These are phyloP conservation scores for Silurus glanis DNA, from an alignment of 2,113 vertebrate species.

Conservation along the genomic window DNA sequence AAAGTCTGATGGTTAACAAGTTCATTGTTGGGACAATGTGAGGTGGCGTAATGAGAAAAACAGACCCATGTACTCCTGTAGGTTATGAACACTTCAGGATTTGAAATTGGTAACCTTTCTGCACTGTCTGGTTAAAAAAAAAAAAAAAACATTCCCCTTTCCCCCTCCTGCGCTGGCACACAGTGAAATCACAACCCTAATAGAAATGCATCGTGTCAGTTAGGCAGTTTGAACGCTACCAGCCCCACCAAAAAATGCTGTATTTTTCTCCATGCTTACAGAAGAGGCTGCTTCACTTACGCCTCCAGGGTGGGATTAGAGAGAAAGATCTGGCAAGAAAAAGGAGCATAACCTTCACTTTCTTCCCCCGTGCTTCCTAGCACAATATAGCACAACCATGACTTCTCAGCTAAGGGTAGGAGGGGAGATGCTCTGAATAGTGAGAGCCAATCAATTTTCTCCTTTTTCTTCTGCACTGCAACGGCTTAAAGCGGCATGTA, in stretches of 20 bases:
- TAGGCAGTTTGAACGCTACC: constrained; percentile 33
- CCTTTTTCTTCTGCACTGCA: constrained; percentile 47
- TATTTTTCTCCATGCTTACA: constrained; percentile 31
- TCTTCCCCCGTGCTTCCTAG: constrained; percentile 57
- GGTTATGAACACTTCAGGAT: neutral
- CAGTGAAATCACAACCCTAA: constrained; percentile 13
- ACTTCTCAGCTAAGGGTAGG: constrained; percentile 37
- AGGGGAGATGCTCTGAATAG: constrained; percentile 49
- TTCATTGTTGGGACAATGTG: neutral
- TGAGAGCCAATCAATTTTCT: constrained; percentile 40
- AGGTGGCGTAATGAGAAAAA: neutral
- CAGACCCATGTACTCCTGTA: neutral
- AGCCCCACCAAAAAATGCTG: constrained; percentile 26
- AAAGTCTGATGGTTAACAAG: neutral
- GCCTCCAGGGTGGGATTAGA: constrained; percentile 60
- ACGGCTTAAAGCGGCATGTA: constrained; percentile 63
- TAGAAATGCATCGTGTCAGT: constrained; percentile 29
- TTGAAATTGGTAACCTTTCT: neutral
- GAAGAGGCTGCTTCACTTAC: constrained; percentile 58
- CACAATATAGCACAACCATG: constrained; percentile 30
- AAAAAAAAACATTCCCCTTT: neutral
- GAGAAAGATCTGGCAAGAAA: constrained; percentile 63
- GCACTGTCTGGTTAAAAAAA: neutral
- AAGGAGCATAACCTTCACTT: constrained; percentile 70
- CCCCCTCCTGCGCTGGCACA: constrained; percentile 18